Evolutionary conservation across 1,140 invertebrate genomes (phyloP), one percentile per base, ranked within the genome.

Genomic region (Lordiphosa stackelbergi): DNA sequence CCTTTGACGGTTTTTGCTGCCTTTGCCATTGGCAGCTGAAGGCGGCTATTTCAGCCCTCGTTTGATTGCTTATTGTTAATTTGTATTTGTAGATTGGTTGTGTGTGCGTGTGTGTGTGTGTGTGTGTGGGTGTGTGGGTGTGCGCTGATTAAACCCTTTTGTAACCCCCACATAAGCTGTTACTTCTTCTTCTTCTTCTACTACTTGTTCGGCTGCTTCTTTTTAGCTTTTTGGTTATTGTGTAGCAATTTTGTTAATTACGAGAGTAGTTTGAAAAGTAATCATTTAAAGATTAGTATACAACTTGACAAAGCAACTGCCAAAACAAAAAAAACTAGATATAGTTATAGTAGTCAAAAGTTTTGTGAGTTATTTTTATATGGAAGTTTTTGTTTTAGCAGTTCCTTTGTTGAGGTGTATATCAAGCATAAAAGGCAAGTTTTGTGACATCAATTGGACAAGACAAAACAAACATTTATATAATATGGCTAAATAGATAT

Each of bases 181-280:
- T 68, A 49, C 56, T 69, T 49, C 62, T 37, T 31, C 22, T 54
- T 9, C 28, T 19, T 16, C 52, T 35, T 43, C 38, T 41, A 7
- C 52, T 16, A 9, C 52, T 24, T 34, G n/a, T 24, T 6, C 9
- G 11, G 48, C 60, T 8, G 19, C 35, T 48, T 46, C 36, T 48
- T 36, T 46, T 48, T 53, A 12, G 42, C 36, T 28, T 55, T 41
- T 36, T 41, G 63, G 58, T 79, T 75, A 60, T 81, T 71, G 42
- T 79, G 68, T 86, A 85, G 85, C 85, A 86, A 86, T 86, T 86
- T 86, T 86, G 85, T 86, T 86, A 86, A 86, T 86, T 86, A 86
- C 85, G 85, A 86, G 28, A 31, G 28, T 31, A 6, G 28, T 31
- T 31, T 8, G 28, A 31, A 31, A 31, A 24, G 22, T 24, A 24